Evolutionary conservation across 2,888 invertebrate species (phyloP).

Genomic region (Sminthurinus aureus): DNA sequence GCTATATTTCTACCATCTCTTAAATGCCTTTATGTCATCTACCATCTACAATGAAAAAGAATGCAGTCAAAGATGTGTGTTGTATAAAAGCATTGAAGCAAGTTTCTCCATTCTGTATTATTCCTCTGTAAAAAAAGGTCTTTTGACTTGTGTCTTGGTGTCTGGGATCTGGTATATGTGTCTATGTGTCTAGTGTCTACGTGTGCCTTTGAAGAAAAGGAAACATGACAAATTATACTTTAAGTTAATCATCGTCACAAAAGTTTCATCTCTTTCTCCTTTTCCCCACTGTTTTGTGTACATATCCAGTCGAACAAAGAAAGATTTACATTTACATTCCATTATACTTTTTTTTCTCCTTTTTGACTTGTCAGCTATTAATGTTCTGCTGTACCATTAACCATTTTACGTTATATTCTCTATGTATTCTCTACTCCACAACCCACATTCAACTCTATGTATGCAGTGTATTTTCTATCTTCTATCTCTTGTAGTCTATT

Average conservation of each 20-base stretch:
- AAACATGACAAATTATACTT: conserved; percentile 26
- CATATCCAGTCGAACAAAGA: background rate
- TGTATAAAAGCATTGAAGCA: conserved; percentile 5
- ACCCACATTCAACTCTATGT: too few species aligned
- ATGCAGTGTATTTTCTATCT: too few species aligned
- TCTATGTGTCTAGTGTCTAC: too few species aligned
- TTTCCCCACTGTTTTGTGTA: background rate
- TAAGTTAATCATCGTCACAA: conserved; percentile 26
- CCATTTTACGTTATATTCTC: too few species aligned
- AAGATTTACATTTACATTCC: conserved; percentile 8
- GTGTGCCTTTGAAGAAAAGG: background rate
- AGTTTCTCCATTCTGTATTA: background rate
- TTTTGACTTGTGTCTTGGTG: background rate
- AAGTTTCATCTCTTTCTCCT: background rate
- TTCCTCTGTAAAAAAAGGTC: background rate
- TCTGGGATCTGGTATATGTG: too few species aligned
- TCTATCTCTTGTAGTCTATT: too few species aligned
- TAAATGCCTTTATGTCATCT: too few species aligned
- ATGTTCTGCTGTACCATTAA: background rate
- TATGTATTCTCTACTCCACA: too few species aligned
- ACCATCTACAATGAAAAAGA: background rate
- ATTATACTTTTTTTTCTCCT: background rate
- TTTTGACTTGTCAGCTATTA: conserved; percentile 11
- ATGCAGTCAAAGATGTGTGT: conserved; percentile 1
- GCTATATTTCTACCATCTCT: background rate